Evolutionary conservation across 2,797 vertebrate genomes (phyloP).

Genomic region (Helicolenus hilgendorfi): DNA sequence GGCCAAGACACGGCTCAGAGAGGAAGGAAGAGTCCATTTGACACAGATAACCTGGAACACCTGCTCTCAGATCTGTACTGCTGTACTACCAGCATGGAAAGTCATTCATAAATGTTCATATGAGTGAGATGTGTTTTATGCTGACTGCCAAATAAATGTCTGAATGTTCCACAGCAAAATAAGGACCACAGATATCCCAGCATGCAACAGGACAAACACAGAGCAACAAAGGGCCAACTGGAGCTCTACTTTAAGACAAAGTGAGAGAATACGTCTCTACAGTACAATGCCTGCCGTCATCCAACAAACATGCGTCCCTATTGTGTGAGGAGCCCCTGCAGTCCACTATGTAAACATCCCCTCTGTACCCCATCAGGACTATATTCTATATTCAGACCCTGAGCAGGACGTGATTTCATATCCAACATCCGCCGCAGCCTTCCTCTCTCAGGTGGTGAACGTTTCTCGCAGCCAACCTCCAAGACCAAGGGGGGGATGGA

Average conservation of each 20-base stretch:
- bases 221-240: slow-evolving; percentile 40
- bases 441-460: slow-evolving; percentile 79
- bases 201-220: slow-evolving; percentile 52
- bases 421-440: slow-evolving; percentile 76
- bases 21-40: slow-evolving; percentile 61
- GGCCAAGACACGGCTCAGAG: not conserved
- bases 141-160: slow-evolving; percentile 33
- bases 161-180: not conserved
- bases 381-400: slow-evolving; percentile 85
- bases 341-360: slow-evolving; percentile 82
- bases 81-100: slow-evolving; percentile 8
- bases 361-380: slow-evolving; percentile 59
- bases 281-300: slow-evolving; percentile 73
- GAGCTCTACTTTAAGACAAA: slow-evolving; percentile 9
- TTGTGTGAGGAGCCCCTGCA: slow-evolving; percentile 78
- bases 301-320: slow-evolving; percentile 73
- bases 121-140: slow-evolving; percentile 8
- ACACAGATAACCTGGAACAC: slow-evolving; percentile 74
- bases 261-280: slow-evolving; percentile 27
- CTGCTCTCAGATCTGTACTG: slow-evolving; percentile 44
- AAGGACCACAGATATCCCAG: slow-evolving; percentile 43
- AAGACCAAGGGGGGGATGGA: slow-evolving; percentile 7
- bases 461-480: slow-evolving; percentile 28
- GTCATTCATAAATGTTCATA: not conserved
- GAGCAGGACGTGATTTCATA: slow-evolving; percentile 87